Percentiles rank a stretch among this genome's conserved stretches.
These are phyloP conservation scores for Drosophila neotestacea DNA, from an alignment of 2,888 invertebrate species.

Conservation along the genomic window DNA sequence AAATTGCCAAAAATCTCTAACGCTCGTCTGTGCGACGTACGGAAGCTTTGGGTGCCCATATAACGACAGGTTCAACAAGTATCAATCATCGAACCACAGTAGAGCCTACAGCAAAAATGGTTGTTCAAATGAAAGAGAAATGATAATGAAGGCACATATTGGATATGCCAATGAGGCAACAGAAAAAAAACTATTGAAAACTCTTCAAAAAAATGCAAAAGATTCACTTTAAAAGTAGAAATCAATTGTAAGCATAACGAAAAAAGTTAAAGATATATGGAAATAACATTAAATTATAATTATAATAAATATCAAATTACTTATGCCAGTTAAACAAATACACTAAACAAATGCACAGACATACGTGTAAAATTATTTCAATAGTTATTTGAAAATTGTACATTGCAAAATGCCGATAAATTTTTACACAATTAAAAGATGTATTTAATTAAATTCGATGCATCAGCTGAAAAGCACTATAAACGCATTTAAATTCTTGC, in stretches of 20 bases:
- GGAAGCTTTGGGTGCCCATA: slow-evolving; percentile 1
- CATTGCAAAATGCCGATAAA: not conserved
- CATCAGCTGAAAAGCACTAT: slow-evolving; percentile 1
- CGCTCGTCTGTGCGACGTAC: slow-evolving; percentile 1
- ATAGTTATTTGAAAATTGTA: not conserved
- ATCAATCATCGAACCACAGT: slow-evolving; percentile 3
- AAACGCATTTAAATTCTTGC: not conserved
- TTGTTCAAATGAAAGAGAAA: slow-evolving; percentile 21
- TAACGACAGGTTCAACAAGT: slow-evolving; percentile 56
- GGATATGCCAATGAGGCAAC: not conserved
- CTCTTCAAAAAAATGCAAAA: not conserved
- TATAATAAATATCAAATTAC: not conserved
- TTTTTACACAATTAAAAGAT: slow-evolving; percentile 7
- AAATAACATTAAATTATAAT: too few species aligned
- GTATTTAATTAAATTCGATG: slow-evolving; percentile 24
- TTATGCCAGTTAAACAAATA: not conserved
- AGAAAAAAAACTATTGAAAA: not conserved
- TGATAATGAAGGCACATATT: slow-evolving; percentile 6
- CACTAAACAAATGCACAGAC: not conserved
- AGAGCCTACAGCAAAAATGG: slow-evolving; percentile 4
- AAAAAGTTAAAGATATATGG: not conserved
- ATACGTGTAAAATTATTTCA: not conserved
- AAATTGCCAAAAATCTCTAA: slow-evolving; percentile 53
- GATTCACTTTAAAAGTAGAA: not conserved
- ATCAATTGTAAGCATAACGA: not conserved